Evolutionary conservation across 2,113 vertebrate genomes (phyloP), one percentile per base, ranked within the genome.

Genomic region (Labeo catla): DNA sequence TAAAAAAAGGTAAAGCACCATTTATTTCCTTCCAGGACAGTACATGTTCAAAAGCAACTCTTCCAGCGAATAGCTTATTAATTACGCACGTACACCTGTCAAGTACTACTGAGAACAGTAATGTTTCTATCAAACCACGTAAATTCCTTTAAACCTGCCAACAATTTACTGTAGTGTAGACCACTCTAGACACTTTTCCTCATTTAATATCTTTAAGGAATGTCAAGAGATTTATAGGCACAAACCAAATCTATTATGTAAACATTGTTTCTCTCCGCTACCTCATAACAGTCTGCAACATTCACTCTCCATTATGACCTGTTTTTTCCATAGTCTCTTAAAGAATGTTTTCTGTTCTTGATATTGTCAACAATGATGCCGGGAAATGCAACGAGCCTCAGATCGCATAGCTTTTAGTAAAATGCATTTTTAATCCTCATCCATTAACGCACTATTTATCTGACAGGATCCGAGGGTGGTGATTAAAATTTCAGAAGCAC

Each of bases 191-290:
- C 81, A 84, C 84, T 86, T 74, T 76, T 84, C 86, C 86, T 87
- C 70, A 68, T 81, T 83, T 86, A 52, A 57, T 73, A 61, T 73
- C 49, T 82, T 74, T 86, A 89, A 91, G 90, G 91, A 92, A 92
- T 91, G 91, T 91, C 86, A 88, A 89, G 88, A 90, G 87, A 80
- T 88, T 86, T 88, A 63, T 87, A 92, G 91, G 91, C 91, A 91
- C 91, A 82, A 90, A 88, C 83, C 87, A 79, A 83, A 74, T 90
- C 88, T 84, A 61, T 84, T 81, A 88, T 89, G 91, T 92, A 91
- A 91, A 92, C 91, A 86, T 84, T 65, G 84, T 83, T 83, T 84
- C 84, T 81, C 47, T 81, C 52, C 74, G 59, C 86, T 83, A 66
- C 63, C 78, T 72, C 39, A 54, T 59, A 86, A 86, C 86, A 74